Percentiles rank a stretch among this genome's conserved stretches.
These are phyloP conservation scores for Sapajus apella DNA, from an alignment of 2,113 vertebrate genomes.

Conservation along the genomic window DNA sequence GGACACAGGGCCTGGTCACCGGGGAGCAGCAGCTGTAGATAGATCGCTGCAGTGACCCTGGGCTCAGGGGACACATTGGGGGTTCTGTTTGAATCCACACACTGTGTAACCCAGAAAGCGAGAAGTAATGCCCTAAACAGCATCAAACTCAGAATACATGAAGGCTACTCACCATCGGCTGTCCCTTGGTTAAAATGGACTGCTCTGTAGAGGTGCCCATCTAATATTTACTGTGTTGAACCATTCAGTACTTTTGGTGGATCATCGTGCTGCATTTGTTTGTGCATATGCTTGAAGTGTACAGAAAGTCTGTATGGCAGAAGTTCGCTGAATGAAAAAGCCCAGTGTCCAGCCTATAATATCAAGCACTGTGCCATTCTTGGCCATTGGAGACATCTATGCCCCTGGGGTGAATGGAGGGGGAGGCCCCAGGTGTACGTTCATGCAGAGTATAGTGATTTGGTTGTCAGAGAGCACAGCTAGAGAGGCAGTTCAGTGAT, in stretches of 20 bases:
- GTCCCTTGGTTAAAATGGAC: background rate
- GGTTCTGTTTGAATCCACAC: background rate
- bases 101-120: background rate
- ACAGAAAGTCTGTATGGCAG: conserved; percentile 29
- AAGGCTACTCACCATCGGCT: background rate
- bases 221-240: background rate
- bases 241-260: background rate
- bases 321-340: conserved; percentile 57
- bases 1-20: background rate
- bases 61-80: background rate
- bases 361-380: background rate
- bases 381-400: background rate
- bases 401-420: background rate
- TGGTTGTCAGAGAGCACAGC: background rate
- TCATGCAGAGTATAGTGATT: background rate
- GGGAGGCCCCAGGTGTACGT: background rate
- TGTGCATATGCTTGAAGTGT: background rate
- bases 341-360: conserved; percentile 4
- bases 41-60: background rate
- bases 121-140: background rate
- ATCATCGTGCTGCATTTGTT: conserved; percentile 16
- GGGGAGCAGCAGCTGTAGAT: background rate
- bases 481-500: background rate
- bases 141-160: background rate
- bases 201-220: background rate